Evolutionary conservation across 1,140 invertebrate species (phyloP), one percentile per base, ranked within the genome.

Genomic region (Neoseiulus cucumeris): DNA sequence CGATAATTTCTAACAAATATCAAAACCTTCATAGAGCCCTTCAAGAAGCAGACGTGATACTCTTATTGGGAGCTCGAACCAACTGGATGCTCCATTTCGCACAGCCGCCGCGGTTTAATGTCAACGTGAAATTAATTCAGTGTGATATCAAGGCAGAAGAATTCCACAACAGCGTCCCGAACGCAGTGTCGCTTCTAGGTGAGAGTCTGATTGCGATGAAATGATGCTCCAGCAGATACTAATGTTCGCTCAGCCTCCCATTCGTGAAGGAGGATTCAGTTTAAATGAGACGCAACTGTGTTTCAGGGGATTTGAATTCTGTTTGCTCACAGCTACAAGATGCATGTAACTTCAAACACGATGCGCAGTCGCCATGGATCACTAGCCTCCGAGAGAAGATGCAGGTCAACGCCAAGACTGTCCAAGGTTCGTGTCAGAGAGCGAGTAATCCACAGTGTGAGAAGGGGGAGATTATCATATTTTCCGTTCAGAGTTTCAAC

Each of bases 41-140:
- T 25, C 83, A 85, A 69, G 80, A 91, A 69, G 87, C 90, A 22
- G 93, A 97, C 75, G 85, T 91, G 0, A 81, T 97, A 7, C 69
- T 98, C 1, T 75, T 97, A 17, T 74, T 96, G 18, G 93, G 93
- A 2, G 92, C 91, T 1, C 78, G 92, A 66, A 78, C 96, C 0
- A 98, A 98, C 76, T 97, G 93, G 93, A 97, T 97, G 75, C 77
- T 98, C 41, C 93, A 98, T 78, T 98, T 96, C 79, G 93, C 92
- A 12, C 81, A 83, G 64, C 77, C 86, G n/a, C 92, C 91, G 18
- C 77, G 92, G 30, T 96, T 85, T 75, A 80, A 82, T 30, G 75
- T 80, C 22, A 77, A 89, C 74, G 89, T 92, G 0, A 91, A 91
- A 79, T 76, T 96, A 64, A 90, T 96, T 71, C 91, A 94, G 79